Evolutionary conservation across 2,113 vertebrate genomes (phyloP), one percentile per base, ranked within the genome.

Genomic region (Gorsachius goisagi): DNA sequence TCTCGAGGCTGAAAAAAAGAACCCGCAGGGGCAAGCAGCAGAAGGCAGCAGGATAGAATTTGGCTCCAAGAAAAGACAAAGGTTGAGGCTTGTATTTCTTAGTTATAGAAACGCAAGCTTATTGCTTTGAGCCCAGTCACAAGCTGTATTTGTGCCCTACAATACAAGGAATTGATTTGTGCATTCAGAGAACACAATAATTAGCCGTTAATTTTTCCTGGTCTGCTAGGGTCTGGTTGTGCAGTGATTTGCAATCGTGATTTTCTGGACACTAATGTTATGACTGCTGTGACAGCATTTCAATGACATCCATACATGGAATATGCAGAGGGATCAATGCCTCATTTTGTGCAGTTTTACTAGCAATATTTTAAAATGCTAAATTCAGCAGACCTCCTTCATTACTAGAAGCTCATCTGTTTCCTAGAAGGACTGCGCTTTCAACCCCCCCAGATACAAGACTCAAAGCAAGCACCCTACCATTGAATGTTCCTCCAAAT

Each of bases 221-320:
- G 9, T 52, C 35, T 84, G 9, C 23, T 59, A 39, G 47, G 15
- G 67, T 83, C 41, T 85, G 23, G 3, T 68, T 56, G 33, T 55
- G 26, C 35, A 75, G 27, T 35, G 12, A 39, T 77, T 60, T 71
- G 13, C 19, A 89, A 17, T 58, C 9, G 6, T 11, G 9, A 9
- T 69, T 90, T 90, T 90, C 76, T 63, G 58, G 55, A 91, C 16
- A 9, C 24, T 53, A 45, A 45, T 7, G 7, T 68, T 62, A 20
- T 3, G 8, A 59, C 8, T 56, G 21, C 13, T 53, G 27, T 60
- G 68, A 63, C 10, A 30, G 39, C 44, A 18, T 85, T 75, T 80
- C 47, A 52, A 1, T 2, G 2, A 53, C 2, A 0, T 53, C 19
- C 13, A 14, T 63, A 41, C 5, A 28, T 5, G 22, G 22, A 77